Evolutionary conservation across 2,113 vertebrate species (phyloP).

Genomic region (Cyprinodon tularosa): DNA sequence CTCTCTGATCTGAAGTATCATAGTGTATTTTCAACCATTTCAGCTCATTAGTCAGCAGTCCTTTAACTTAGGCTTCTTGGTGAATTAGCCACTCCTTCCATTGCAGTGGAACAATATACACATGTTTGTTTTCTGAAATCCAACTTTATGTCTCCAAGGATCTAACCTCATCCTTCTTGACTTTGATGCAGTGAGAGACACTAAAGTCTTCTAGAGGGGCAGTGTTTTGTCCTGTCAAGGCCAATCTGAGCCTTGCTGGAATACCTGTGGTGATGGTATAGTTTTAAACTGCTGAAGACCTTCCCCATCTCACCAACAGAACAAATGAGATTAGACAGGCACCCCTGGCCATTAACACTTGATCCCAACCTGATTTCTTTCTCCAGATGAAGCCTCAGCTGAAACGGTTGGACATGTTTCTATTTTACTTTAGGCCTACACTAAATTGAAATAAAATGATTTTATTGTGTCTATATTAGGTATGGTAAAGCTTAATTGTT

Average conservation of each 20-base stretch:
- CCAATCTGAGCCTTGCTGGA: constrained; percentile 65
- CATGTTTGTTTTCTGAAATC: constrained; percentile 61
- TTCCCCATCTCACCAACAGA: constrained; percentile 53
- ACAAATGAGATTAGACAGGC: constrained; percentile 76
- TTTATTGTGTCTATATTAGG: background rate
- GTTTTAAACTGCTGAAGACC: constrained; percentile 67
- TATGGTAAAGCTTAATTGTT: background rate
- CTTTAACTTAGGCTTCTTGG: constrained; percentile 61
- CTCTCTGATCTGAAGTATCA: constrained; percentile 69
- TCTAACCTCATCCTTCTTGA: constrained; percentile 63
- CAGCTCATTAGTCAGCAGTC: constrained; percentile 75
- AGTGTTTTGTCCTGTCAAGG: constrained; percentile 75
- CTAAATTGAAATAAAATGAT: constrained; percentile 11
- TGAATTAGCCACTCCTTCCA: constrained; percentile 53
- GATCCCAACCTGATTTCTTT: constrained; percentile 66
- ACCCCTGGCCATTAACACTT: constrained; percentile 75
- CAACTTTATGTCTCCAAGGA: constrained; percentile 54
- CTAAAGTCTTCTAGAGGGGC: constrained; percentile 57
- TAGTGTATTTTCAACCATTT: constrained; percentile 71
- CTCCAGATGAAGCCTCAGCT: constrained; percentile 29
- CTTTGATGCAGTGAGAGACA: constrained; percentile 61
- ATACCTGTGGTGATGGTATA: constrained; percentile 73
- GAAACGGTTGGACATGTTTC: constrained; percentile 34
- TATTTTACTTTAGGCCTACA: constrained; percentile 5
- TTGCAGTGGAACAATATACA: constrained; percentile 14